Evolutionary conservation across 2,888 invertebrate genomes (phyloP).

Genomic region (Bombylius discolor): DNA sequence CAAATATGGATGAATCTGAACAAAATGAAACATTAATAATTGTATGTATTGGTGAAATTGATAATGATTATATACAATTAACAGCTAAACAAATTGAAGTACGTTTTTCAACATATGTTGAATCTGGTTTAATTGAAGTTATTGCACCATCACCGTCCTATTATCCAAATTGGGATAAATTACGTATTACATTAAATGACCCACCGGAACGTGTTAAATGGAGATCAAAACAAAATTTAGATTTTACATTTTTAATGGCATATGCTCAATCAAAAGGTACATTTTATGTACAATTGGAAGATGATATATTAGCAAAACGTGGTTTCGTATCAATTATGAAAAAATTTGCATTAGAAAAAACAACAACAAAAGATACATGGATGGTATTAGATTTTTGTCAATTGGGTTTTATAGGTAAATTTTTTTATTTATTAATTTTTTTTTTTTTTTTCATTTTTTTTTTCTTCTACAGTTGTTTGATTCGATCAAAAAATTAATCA

Average conservation of each 20-base stretch:
- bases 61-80: conserved; percentile 58
- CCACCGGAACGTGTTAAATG: conserved; percentile 72
- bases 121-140: conserved; percentile 75
- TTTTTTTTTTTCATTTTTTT: no score
- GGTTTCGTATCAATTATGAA: conserved; percentile 77
- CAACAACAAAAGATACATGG: conserved; percentile 62
- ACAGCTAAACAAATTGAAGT: conserved; percentile 63
- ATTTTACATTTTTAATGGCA: conserved; percentile 88
- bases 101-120: conserved; percentile 60
- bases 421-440: background rate
- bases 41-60: conserved; percentile 78
- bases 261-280: conserved; percentile 77
- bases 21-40: conserved; percentile 70
- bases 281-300: conserved; percentile 87
- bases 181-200: conserved; percentile 74
- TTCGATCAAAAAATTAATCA: no score
- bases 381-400: conserved; percentile 87
- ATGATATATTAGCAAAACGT: conserved; percentile 80
- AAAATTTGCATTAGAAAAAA: conserved; percentile 65
- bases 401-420: conserved; percentile 78
- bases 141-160: conserved; percentile 72
- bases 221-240: conserved; percentile 91
- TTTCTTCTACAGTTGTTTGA: no score
- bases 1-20: conserved; percentile 58
- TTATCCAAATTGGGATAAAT: conserved; percentile 71